A percentile compares a stretch with the other conserved stretches of the same genome.
Evolutionary conservation across 2,113 vertebrate species (phyloP).

Genomic region (Scalopus aquaticus): DNA sequence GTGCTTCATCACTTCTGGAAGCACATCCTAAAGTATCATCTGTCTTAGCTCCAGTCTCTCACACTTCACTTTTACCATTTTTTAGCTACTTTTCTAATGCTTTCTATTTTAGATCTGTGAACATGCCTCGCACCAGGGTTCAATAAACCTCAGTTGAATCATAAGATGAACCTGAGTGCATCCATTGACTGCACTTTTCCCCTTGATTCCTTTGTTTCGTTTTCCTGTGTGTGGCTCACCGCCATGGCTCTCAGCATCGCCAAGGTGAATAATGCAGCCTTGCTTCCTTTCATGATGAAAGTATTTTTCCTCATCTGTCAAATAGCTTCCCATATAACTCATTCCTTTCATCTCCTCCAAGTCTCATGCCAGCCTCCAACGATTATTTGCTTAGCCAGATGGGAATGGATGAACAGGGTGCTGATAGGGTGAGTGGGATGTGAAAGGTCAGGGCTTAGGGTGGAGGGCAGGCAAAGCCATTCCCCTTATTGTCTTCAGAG

Average conservation of each 20-base stretch:
- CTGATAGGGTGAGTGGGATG: neutral
- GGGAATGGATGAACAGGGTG: neutral
- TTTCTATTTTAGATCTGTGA: neutral
- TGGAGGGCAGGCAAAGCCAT: neutral
- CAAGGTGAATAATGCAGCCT: neutral
- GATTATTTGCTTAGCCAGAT: neutral
- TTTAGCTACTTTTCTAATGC: neutral
- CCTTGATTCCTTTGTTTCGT: neutral
- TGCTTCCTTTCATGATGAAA: neutral
- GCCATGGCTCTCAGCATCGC: neutral
- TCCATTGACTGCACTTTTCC: neutral
- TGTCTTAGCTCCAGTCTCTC: neutral
- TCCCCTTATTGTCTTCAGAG: neutral
- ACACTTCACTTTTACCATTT: neutral
- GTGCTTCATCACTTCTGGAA: neutral
- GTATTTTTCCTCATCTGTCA: neutral
- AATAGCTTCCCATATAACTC: neutral
- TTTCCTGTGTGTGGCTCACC: neutral
- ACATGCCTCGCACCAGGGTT: neutral
- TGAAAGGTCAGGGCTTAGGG: neutral
- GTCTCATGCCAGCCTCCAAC: neutral
- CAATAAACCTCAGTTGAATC: neutral
- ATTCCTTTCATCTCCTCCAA: neutral
- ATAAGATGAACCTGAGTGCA: neutral
- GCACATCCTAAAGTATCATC: neutral